Evolutionary conservation across 2,888 invertebrate species (phyloP).

Genomic region (Drosophila nigricruria): DNA sequence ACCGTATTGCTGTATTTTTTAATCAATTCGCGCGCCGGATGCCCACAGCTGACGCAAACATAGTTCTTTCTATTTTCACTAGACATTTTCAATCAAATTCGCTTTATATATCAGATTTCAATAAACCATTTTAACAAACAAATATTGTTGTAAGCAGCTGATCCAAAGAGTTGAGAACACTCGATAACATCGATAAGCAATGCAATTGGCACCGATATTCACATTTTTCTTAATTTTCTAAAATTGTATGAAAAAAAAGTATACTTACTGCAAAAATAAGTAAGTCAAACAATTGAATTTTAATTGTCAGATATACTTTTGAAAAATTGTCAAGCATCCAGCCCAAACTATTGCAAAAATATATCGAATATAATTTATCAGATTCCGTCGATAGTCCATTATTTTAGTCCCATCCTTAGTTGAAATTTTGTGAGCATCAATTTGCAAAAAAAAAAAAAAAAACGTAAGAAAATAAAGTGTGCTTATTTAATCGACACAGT

Average conservation of each 20-base stretch:
- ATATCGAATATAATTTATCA: constrained; percentile 40
- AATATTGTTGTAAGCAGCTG: constrained; percentile 35
- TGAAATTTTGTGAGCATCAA: constrained; percentile 58
- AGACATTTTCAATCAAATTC: constrained; percentile 30
- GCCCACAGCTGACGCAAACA: constrained; percentile 90
- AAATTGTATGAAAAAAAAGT: not conserved
- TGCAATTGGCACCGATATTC: not conserved
- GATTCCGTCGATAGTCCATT: constrained; percentile 39
- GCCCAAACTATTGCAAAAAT: constrained; percentile 38
- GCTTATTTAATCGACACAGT: constrained; percentile 19
- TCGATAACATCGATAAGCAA: constrained; percentile 28
- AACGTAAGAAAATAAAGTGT: constrained; percentile 51
- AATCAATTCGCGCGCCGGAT: constrained; percentile 87
- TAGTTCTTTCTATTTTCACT: constrained; percentile 48
- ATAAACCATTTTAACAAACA: constrained; percentile 6
- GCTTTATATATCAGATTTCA: not conserved
- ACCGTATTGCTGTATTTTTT: constrained; percentile 90
- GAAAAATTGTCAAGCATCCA: constrained; percentile 43
- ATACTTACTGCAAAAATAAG: not conserved
- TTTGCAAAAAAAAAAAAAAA: constrained; percentile 44
- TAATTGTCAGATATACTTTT: constrained; percentile 32
- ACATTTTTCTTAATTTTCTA: not conserved
- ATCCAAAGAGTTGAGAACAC: not conserved
- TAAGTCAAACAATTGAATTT: constrained; percentile 2
- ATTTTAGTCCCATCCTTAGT: constrained; percentile 44